These are phyloP conservation scores for Scrobipalpa atriplicella DNA, from an alignment of 2,888 invertebrate species.

Conservation along the genomic window DNA sequence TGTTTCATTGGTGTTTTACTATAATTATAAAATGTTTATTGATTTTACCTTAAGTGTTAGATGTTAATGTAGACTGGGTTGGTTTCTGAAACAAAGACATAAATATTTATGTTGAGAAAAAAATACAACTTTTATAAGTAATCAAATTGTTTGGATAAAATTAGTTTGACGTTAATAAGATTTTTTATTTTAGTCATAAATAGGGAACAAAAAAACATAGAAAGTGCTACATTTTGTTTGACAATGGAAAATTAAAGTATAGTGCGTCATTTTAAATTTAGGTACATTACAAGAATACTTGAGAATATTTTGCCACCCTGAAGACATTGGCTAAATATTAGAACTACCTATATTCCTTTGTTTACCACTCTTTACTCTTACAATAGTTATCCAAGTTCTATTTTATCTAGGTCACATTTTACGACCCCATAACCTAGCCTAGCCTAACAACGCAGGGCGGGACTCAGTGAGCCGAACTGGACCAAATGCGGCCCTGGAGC, in stretches of 20 bases:
- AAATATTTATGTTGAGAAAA: too few relatives aligned
- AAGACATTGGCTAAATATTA: background rate
- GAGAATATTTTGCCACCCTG: background rate
- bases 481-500: constrained; percentile 17
- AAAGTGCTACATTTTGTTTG: background rate
- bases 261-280: too few relatives aligned
- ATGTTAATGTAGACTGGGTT: constrained; percentile 1
- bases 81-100: constrained; percentile 17
- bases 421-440: constrained; percentile 5
- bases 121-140: too few relatives aligned
- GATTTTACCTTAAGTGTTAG: constrained; percentile 15
- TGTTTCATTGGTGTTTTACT: background rate
- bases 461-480: constrained; percentile 6
- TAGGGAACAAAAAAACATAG: background rate
- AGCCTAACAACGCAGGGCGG: constrained; percentile 17
- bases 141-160: too few relatives aligned
- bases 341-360: too few relatives aligned
- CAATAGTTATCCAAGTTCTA: constrained; percentile 1
- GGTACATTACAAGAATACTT: too few relatives aligned
- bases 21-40: constrained; percentile 5
- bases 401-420: constrained; percentile 14
- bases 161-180: too few relatives aligned
- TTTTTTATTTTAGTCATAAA: too few relatives aligned
- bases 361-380: background rate
- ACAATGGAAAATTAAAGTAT: background rate